Percentiles rank a stretch among this genome's conserved stretches.
Conservation (phyloP, 2,888 invertebrate species). For the Creontiades dilutus region DNA sequence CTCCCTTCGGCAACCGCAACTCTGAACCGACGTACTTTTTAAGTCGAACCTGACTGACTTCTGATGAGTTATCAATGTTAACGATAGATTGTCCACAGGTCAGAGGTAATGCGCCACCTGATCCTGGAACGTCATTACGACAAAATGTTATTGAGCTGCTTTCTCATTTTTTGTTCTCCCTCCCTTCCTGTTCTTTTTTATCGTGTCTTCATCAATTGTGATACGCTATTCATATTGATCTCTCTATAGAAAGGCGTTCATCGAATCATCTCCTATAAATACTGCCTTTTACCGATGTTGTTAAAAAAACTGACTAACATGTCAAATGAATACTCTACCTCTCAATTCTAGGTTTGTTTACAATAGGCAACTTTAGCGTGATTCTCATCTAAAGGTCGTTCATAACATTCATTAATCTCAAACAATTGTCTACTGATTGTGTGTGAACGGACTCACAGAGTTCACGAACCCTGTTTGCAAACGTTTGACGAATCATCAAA, state of each 20-base stretch:
- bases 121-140: slow-evolving; percentile 48
- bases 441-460: no score
- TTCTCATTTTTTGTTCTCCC: neutral
- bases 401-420: no score
- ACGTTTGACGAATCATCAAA: no score
- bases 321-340: no score
- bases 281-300: slow-evolving; percentile 2
- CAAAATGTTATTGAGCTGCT: neutral
- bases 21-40: slow-evolving; percentile 51
- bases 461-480: no score
- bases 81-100: slow-evolving; percentile 68
- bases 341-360: no score
- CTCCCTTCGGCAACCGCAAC: neutral
- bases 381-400: no score
- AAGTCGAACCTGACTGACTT: slow-evolving; percentile 58
- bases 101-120: slow-evolving; percentile 58
- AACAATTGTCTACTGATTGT: no score
- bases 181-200: slow-evolving; percentile 15
- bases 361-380: no score
- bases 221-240: neutral
- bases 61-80: slow-evolving; percentile 67
- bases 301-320: slow-evolving; percentile 25
- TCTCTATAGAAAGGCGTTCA: no score
- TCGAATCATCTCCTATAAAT: no score
- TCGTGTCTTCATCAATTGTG: slow-evolving; percentile 49